Percentiles rank a stretch among this genome's conserved stretches.
These are phyloP conservation scores for Diprion similis DNA, from an alignment of 1,140 invertebrate genomes.

Conservation along the genomic window DNA sequence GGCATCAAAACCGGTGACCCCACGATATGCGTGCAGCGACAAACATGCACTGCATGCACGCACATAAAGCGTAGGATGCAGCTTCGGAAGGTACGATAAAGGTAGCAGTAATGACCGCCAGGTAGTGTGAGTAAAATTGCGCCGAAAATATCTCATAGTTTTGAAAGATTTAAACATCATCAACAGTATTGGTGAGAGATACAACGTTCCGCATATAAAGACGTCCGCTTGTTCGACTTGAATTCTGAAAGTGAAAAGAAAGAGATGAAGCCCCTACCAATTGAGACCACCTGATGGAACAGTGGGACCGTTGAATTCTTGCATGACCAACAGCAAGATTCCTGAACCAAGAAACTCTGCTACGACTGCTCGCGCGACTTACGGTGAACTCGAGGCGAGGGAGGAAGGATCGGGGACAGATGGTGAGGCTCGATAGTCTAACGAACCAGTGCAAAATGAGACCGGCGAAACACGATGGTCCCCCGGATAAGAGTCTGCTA, in stretches of 20 bases:
- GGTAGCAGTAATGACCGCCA: not conserved
- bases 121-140: not conserved
- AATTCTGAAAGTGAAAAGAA: not conserved
- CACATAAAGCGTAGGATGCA: not conserved
- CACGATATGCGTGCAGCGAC: not conserved
- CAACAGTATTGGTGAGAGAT: not conserved
- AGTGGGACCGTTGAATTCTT: not conserved
- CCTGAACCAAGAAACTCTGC: not conserved
- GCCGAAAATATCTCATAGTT: not conserved
- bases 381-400: not conserved
- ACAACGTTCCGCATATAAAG: not conserved
- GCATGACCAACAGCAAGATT: constrained; percentile 1
- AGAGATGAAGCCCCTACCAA: not conserved
- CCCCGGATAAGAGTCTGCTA: constrained; percentile 43
- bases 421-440: constrained; percentile 20
- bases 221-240: not conserved
- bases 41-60: not conserved
- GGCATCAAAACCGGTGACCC: not conserved
- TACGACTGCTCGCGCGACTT: not conserved
- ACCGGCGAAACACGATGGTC: constrained; percentile 43
- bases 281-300: not conserved
- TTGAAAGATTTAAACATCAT: no score
- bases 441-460: constrained; percentile 41
- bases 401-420: not conserved
- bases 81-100: not conserved